Percentiles rank a stretch among this genome's conserved stretches.
phyloP scores from a whole-genome alignment of 2,113 vertebrate genomes.

The Malurus elegans region DNA sequence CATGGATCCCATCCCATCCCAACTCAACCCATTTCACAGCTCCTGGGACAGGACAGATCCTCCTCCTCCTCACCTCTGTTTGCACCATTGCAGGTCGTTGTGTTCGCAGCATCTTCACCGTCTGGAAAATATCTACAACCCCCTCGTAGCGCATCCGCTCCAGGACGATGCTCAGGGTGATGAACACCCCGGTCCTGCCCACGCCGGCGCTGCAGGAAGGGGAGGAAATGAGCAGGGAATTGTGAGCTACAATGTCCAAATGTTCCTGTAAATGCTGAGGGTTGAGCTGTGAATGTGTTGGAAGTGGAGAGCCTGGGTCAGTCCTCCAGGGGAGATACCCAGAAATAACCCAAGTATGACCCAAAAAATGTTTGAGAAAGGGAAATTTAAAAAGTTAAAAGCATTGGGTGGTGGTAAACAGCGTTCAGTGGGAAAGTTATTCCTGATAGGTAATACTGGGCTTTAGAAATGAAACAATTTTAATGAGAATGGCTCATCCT shows the following conservation, averaged over 20 bases:
- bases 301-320: neutral
- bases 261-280: neutral
- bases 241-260: rapidly evolving
- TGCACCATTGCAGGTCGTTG: conserved; percentile 98
- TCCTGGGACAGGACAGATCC: neutral
- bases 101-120: conserved; percentile 97
- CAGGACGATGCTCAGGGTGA: conserved; percentile 95
- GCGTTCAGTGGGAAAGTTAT: neutral
- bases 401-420: neutral
- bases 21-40: rapidly evolving
- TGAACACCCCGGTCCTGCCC: conserved; percentile 94
- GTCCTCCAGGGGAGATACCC: neutral
- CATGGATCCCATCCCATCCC: no score
- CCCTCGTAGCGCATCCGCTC: conserved; percentile 98
- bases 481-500: neutral
- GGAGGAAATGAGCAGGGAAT: neutral
- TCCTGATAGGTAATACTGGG: neutral
- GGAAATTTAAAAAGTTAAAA: neutral
- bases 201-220: conserved; percentile 84
- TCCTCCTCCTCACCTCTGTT: conserved; percentile 83
- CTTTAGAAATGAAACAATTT: neutral
- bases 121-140: conserved; percentile 98
- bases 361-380: neutral
- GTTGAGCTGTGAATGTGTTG: rapidly evolving
- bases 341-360: neutral